Evolutionary conservation across 2,113 vertebrate genomes (phyloP).

Genomic region (Scolopax mira): DNA sequence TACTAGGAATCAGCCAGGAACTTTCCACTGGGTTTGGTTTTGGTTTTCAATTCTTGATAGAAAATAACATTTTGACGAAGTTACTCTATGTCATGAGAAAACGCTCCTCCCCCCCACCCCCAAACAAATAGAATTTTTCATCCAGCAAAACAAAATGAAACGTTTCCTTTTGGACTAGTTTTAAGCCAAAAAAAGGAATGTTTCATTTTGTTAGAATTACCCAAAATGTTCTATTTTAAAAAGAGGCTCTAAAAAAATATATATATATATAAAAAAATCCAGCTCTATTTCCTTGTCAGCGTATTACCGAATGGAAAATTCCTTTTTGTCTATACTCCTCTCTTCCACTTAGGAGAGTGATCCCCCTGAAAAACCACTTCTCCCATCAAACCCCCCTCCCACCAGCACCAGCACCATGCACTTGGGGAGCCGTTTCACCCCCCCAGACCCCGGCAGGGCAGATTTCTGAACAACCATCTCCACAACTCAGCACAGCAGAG

Average conservation of each 20-base stretch:
- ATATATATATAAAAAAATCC: not conserved
- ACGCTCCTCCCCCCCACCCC: accelerated
- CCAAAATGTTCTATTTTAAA: not conserved
- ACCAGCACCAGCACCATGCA: not conserved
- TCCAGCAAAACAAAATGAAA: not conserved
- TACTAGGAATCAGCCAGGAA: not conserved
- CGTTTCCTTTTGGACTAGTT: not conserved
- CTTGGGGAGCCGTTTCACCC: not conserved
- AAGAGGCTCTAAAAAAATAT: not conserved
- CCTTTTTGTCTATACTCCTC: not conserved
- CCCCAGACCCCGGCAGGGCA: not conserved
- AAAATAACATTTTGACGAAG: not conserved
- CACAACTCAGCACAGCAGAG: not conserved
- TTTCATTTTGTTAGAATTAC: not conserved
- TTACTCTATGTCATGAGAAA: not conserved
- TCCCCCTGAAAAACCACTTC: not conserved
- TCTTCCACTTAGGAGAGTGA: not conserved
- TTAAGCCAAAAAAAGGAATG: not conserved
- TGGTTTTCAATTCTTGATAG: not conserved
- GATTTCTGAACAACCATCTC: not conserved
- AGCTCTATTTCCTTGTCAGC: not conserved
- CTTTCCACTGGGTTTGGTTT: not conserved
- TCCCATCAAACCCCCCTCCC: not conserved
- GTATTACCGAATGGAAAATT: not conserved
- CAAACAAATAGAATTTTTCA: not conserved